Percentiles rank a stretch among this genome's conserved stretches.
Evolutionary conservation across 2,797 vertebrate genomes (phyloP).

Genomic region (Poecilia wingei): DNA sequence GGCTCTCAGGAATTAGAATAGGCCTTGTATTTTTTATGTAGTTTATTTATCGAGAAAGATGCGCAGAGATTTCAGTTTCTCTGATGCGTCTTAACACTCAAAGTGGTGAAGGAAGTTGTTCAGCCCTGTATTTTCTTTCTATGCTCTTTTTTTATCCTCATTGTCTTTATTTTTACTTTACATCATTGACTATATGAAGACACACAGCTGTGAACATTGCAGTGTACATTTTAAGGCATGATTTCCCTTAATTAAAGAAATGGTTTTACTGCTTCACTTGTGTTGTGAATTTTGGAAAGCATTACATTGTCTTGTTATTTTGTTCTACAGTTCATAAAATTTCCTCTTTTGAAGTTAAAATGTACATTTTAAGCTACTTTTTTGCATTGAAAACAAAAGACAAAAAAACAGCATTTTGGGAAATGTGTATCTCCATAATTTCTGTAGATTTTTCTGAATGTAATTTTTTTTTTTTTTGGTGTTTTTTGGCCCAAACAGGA

Average conservation of each 20-base stretch:
- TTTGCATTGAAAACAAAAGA: neutral
- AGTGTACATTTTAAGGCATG: slow-evolving; percentile 79
- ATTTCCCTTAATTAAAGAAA: slow-evolving; percentile 77
- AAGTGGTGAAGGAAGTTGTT: slow-evolving; percentile 58
- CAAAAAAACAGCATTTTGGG: neutral
- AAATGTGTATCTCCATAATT: neutral
- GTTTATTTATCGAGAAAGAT: slow-evolving; percentile 64
- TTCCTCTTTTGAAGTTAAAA: slow-evolving; percentile 13
- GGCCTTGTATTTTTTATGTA: slow-evolving; percentile 68
- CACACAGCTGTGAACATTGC: slow-evolving; percentile 75
- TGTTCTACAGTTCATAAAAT: slow-evolving; percentile 25
- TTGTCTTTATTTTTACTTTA: slow-evolving; percentile 36
- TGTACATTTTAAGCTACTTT: slow-evolving; percentile 23
- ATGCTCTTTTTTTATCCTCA: neutral
- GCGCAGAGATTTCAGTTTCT: slow-evolving; percentile 42
- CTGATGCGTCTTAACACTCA: slow-evolving; percentile 51
- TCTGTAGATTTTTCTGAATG: neutral
- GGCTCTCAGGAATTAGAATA: slow-evolving; percentile 80
- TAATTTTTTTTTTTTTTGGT: neutral
- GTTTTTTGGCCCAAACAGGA: neutral
- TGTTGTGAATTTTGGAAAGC: slow-evolving; percentile 43
- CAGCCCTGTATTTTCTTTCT: slow-evolving; percentile 37
- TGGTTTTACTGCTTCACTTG: slow-evolving; percentile 55
- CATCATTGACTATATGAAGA: slow-evolving; percentile 68
- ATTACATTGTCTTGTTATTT: slow-evolving; percentile 27